phyloP scores from a whole-genome alignment of 2,113 vertebrate genomes.

The Phrynosoma blainvillii region DNA sequence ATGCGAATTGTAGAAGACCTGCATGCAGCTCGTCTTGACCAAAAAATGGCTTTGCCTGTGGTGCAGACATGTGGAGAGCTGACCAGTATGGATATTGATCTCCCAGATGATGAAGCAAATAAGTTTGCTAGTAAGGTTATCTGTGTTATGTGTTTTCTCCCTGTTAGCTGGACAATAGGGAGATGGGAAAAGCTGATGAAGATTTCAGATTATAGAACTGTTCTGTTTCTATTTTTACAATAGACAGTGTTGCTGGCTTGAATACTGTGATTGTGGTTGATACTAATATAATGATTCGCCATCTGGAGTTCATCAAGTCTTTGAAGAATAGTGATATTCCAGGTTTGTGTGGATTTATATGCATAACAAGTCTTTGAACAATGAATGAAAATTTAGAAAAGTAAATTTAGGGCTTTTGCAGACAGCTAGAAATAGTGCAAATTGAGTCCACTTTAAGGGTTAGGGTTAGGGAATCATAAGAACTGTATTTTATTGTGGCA shows the following conservation, averaged over 20 bases:
- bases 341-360: slow-evolving; percentile 75
- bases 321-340: slow-evolving; percentile 82
- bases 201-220: slow-evolving; percentile 19
- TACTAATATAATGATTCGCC: slow-evolving; percentile 94
- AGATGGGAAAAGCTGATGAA: neutral
- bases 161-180: neutral
- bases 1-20: slow-evolving; percentile 88
- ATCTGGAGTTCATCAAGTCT: slow-evolving; percentile 87
- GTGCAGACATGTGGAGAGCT: slow-evolving; percentile 85
- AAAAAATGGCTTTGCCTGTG: slow-evolving; percentile 77
- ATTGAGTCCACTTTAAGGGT: too few relatives aligned
- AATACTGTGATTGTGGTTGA: slow-evolving; percentile 88
- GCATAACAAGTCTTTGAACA: neutral
- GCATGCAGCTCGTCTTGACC: slow-evolving; percentile 84
- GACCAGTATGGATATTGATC: slow-evolving; percentile 90
- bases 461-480: too few relatives aligned
- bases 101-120: slow-evolving; percentile 76
- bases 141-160: neutral
- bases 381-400: neutral
- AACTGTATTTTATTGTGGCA: too few relatives aligned
- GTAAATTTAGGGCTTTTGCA: too few relatives aligned
- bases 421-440: too few relatives aligned
- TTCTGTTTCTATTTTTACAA: slow-evolving; percentile 45
- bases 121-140: slow-evolving; percentile 70
- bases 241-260: slow-evolving; percentile 73